Base-by-base conservation (phyloP, 2,113 vertebrate species). In the Seriola aureovittata region DNA sequence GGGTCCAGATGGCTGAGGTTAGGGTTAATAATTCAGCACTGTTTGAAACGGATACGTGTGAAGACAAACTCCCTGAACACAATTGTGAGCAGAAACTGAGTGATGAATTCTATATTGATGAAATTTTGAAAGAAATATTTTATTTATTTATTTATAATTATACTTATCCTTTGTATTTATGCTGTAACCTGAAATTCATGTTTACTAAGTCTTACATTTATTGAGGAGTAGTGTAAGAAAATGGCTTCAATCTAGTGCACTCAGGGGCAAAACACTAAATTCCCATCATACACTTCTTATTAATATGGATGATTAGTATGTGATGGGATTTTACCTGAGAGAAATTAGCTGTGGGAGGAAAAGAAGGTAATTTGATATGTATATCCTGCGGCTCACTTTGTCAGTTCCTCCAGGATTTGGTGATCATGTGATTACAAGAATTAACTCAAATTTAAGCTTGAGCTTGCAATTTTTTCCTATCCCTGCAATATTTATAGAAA, bases 301-400 rank as follows among this genome's bases (percentile, higher is more conserved):
- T 71, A 71, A 81, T 64, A 46, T 73, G 23, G 25, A 65, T 71
- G 42, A 84, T 75, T 68, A 71, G 55, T 65, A 64, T 67, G 70
- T 78, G 55, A 75, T 75, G 36, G 57, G 70, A 88, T 87, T 80
- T 77, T 62, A 74, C 73, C 75, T 82, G 63, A 63, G 70, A 76
- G 34, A 74, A 76, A 63, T 88, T 60, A 78, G 65, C 32, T 77
- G 60, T 67, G 11, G 23, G 36, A 73, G 57, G 64, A 60, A 66
- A 75, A 36, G 13, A 52, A 40, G 36, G 38, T 76, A 60, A 60
- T 85, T 84, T 70, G 23, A 58, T 74, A 72, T 57, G 11, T 59
- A 78, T 68, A 19, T 81, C 40, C 58, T 10, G 19, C 42, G 13
- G 65, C 36, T 83, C n/a, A 58, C 10, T 48, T 36, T 44, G 7